A percentile compares a stretch with the other conserved stretches of the same genome.
These are phyloP conservation scores for Cololabis saira DNA, from an alignment of 2,113 vertebrate genomes.

Conservation along the genomic window DNA sequence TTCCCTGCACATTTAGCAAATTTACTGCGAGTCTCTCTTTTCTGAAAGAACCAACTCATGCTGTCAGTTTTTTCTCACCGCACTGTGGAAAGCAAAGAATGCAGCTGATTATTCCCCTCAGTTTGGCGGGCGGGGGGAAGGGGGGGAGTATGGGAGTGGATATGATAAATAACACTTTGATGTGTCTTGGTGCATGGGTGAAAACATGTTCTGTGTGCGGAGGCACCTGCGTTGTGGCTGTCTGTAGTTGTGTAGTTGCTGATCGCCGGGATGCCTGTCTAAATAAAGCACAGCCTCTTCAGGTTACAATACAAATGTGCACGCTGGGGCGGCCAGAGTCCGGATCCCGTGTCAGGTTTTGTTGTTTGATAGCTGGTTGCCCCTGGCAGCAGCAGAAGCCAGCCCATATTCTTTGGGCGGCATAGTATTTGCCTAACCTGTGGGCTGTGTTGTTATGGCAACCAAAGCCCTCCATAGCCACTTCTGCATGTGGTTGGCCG, in stretches of 20 bases:
- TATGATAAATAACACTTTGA: constrained; percentile 3
- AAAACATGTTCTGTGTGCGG: neutral
- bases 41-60: constrained; percentile 34
- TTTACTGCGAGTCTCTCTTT: constrained; percentile 53
- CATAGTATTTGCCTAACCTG: constrained; percentile 73
- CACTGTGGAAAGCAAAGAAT: constrained; percentile 68
- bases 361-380: constrained; percentile 75
- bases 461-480: constrained; percentile 67
- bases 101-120: constrained; percentile 70
- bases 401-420: constrained; percentile 39
- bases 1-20: constrained; percentile 7
- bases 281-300: constrained; percentile 66
- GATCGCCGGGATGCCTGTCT: constrained; percentile 35
- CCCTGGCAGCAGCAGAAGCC: constrained; percentile 61
- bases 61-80: constrained; percentile 26
- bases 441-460: constrained; percentile 72
- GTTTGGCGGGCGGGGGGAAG: constrained; percentile 58
- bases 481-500: constrained; percentile 68
- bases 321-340: constrained; percentile 46
- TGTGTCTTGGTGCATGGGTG: constrained; percentile 2
- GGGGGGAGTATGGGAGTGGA: constrained; percentile 44
- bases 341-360: constrained; percentile 66
- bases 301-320: constrained; percentile 63
- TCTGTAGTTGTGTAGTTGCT: constrained; percentile 16
- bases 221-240: constrained; percentile 34